phyloP scores from a whole-genome alignment of 1,140 invertebrate species.

The Bombus turneri region DNA sequence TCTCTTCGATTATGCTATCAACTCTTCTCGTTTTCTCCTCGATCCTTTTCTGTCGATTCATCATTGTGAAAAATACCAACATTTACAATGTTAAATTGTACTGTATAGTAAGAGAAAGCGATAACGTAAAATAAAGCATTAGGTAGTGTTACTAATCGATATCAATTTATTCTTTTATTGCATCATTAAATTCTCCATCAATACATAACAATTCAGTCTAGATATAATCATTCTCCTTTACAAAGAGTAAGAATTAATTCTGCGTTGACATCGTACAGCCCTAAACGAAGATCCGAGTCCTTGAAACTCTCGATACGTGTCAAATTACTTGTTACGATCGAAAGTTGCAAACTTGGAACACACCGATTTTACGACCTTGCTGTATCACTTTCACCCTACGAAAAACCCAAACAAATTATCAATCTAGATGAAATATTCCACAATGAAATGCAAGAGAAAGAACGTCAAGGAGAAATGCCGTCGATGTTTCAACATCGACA shows the following conservation, averaged over 20 bases:
- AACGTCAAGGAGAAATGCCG: neutral
- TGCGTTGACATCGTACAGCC: too few relatives aligned
- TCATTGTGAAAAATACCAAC: neutral
- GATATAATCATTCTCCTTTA: too few relatives aligned
- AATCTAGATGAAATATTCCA: neutral
- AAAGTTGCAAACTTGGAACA: too few relatives aligned
- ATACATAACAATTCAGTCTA: too few relatives aligned
- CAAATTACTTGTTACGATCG: too few relatives aligned
- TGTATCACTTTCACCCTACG: too few relatives aligned
- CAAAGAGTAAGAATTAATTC: too few relatives aligned
- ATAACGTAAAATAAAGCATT: too few relatives aligned
- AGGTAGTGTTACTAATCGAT: neutral
- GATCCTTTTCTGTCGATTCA: neutral
- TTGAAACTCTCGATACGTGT: too few relatives aligned
- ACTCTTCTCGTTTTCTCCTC: neutral
- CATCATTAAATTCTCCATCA: neutral
- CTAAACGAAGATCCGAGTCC: too few relatives aligned
- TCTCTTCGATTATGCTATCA: neutral
- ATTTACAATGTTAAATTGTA: neutral
- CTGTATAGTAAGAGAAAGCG: neutral
- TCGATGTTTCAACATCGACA: conserved; percentile 18
- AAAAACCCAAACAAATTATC: too few relatives aligned
- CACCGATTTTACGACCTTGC: too few relatives aligned
- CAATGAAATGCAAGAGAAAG: neutral
- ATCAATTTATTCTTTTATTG: neutral